Conservation (phyloP, 2,797 vertebrate species). For the Lacerta agilis region DNA sequence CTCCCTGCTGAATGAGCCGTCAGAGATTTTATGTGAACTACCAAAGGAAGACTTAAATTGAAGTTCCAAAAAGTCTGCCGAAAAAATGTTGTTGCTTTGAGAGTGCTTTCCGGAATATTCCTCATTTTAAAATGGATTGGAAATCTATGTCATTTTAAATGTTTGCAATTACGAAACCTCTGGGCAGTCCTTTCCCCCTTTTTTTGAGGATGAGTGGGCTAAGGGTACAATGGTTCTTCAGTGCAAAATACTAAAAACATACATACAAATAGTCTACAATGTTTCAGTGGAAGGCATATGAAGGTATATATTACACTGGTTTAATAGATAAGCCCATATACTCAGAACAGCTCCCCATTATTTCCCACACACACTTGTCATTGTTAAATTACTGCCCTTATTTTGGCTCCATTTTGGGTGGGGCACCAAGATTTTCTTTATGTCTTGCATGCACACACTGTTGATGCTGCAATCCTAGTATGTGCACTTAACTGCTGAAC, state of each 20-base stretch:
- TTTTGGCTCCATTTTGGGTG: neutral
- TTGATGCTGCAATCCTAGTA: neutral
- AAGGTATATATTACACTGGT: too few species aligned
- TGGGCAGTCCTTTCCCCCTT: neutral
- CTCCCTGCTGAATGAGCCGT: neutral
- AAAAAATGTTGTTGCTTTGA: neutral
- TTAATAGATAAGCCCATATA: too few species aligned
- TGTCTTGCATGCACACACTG: neutral
- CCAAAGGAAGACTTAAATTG: neutral
- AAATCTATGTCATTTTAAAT: neutral
- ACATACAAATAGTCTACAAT: neutral
- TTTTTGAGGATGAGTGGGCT: neutral
- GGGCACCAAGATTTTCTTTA: neutral
- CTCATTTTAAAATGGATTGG: neutral
- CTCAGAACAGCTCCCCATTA: too few species aligned
- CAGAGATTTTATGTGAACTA: conserved; percentile 7
- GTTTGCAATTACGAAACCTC: neutral
- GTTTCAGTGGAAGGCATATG: neutral
- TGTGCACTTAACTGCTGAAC: neutral
- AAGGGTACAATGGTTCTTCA: neutral
- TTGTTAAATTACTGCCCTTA: neutral
- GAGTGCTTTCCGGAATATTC: neutral
- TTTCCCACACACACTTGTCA: neutral
- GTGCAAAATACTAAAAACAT: neutral
- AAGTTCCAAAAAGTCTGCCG: neutral